A percentile compares a stretch with the other conserved stretches of the same genome.
Evolutionary conservation across 2,113 vertebrate species (phyloP).

Genomic region (Phodopus roborovskii): DNA sequence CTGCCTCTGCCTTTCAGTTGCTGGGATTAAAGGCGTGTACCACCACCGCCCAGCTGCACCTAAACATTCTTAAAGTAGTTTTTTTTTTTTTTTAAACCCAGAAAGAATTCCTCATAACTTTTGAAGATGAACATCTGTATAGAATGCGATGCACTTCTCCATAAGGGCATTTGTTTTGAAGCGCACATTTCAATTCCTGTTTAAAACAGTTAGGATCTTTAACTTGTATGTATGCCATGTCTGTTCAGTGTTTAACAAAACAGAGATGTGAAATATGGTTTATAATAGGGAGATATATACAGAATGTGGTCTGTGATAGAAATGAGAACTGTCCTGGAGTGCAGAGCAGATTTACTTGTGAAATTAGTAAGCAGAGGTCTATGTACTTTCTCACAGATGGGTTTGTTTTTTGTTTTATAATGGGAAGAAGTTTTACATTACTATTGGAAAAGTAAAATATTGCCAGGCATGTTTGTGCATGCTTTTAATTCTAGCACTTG

Average conservation of each 20-base stretch:
- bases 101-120: not conserved
- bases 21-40: no score
- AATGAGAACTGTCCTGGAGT: not conserved
- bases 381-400: not conserved
- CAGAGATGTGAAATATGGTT: not conserved
- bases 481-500: not conserved
- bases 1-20: no score
- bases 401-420: not conserved
- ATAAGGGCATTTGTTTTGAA: not conserved
- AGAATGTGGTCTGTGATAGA: not conserved
- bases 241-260: not conserved
- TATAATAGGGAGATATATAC: not conserved
- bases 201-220: conserved; percentile 28
- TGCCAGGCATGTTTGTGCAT: not conserved
- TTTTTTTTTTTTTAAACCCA: not conserved
- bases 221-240: not conserved
- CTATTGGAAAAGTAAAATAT: not conserved
- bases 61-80: not conserved
- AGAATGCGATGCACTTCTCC: not conserved
- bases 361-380: not conserved
- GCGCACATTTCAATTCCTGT: not conserved
- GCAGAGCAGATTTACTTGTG: not conserved
- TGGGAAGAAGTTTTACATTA: not conserved
- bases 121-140: not conserved
- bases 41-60: no score